These are phyloP conservation scores for Alcedo atthis DNA, from an alignment of 2,797 vertebrate species.

Conservation along the genomic window DNA sequence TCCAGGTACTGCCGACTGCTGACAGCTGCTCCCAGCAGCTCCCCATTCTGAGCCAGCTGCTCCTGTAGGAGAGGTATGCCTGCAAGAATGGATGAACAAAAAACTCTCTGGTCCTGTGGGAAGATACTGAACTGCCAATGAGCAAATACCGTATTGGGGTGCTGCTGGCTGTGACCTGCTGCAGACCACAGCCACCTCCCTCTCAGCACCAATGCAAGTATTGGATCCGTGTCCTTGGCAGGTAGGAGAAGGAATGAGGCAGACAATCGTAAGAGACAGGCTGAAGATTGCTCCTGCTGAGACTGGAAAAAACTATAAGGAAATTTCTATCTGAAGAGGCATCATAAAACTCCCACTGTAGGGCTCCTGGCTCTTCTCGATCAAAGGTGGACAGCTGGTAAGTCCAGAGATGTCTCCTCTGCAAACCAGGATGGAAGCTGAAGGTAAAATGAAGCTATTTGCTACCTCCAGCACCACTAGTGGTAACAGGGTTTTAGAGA, in stretches of 20 bases:
- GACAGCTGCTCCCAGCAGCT: not conserved
- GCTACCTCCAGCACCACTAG: not conserved
- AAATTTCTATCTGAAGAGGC: slow-evolving; percentile 19
- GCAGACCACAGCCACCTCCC: accelerated
- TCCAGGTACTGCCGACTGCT: not conserved
- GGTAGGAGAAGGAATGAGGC: slow-evolving; percentile 33
- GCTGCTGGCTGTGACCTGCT: accelerated
- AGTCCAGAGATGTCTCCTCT: not conserved
- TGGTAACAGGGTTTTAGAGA: not conserved
- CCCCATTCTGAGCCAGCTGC: not conserved
- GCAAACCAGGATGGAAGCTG: not conserved
- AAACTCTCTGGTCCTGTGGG: not conserved
- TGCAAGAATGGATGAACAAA: not conserved
- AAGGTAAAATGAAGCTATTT: not conserved
- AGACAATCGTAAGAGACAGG: slow-evolving; percentile 20
- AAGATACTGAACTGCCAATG: not conserved
- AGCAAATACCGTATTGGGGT: not conserved
- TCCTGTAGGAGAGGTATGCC: not conserved
- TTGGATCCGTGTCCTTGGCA: slow-evolving; percentile 19
- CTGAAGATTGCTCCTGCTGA: slow-evolving; percentile 33
- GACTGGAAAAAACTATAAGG: slow-evolving; percentile 30
- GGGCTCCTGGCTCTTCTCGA: not conserved
- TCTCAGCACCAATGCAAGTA: not conserved
- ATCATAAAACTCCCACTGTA: not conserved
- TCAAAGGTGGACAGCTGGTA: slow-evolving; percentile 7